Percentiles rank a stretch among this genome's conserved stretches.
phyloP scores from a whole-genome alignment of 1,140 invertebrate genomes.

The Drosophila willistoni region DNA sequence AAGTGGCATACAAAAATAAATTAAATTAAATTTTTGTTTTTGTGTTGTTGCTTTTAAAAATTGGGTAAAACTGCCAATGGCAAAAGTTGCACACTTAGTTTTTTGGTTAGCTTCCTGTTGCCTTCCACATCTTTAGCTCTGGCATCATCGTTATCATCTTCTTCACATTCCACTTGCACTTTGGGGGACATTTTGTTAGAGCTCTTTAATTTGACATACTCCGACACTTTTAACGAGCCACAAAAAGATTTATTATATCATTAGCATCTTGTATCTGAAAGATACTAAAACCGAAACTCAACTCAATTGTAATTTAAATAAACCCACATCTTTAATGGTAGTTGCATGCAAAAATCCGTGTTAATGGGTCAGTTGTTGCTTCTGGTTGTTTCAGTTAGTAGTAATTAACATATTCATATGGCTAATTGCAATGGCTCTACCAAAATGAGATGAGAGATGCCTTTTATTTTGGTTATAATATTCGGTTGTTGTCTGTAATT shows the following conservation, averaged over 20 bases:
- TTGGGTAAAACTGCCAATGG: slow-evolving; percentile 46
- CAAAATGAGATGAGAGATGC: neutral
- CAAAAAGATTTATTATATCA: slow-evolving; percentile 70
- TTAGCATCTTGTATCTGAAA: slow-evolving; percentile 47
- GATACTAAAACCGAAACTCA: slow-evolving; percentile 30
- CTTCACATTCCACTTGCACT: slow-evolving; percentile 18
- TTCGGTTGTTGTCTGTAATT: slow-evolving; percentile 24
- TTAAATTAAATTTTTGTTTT: slow-evolving; percentile 28
- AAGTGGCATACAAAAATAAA: slow-evolving; percentile 38
- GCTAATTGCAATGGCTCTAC: slow-evolving; percentile 50
- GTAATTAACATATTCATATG: slow-evolving; percentile 69
- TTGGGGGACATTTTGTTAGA: slow-evolving; percentile 21
- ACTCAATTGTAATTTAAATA: slow-evolving; percentile 64
- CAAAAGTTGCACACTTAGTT: slow-evolving; percentile 32
- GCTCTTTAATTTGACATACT: slow-evolving; percentile 66
- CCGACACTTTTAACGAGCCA: slow-evolving; percentile 60
- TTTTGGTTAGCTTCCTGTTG: slow-evolving; percentile 16
- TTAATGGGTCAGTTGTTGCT: slow-evolving; percentile 66
- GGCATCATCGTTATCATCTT: too few relatives aligned
- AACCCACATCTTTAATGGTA: slow-evolving; percentile 45
- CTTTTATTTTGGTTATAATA: slow-evolving; percentile 5
- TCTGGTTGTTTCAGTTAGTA: slow-evolving; percentile 5
- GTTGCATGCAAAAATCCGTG: slow-evolving; percentile 61
- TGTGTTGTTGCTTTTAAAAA: slow-evolving; percentile 16
- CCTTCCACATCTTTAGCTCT: neutral